These are phyloP conservation scores for Cacatua alba DNA, from an alignment of 2,113 vertebrate species.

Conservation along the genomic window DNA sequence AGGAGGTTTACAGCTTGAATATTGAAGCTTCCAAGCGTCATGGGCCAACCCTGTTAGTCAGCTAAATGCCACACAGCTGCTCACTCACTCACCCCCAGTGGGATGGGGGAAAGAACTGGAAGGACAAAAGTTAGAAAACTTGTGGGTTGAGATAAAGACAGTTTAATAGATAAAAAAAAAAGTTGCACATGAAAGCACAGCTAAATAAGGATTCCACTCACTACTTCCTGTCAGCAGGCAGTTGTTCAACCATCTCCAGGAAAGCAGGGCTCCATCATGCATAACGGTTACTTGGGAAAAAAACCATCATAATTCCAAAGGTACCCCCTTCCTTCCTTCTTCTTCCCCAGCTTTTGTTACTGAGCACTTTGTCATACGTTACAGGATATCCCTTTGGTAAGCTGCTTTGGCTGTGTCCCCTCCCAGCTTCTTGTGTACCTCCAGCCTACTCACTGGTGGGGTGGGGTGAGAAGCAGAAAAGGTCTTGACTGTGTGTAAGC, in stretches of 20 bases:
- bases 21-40: background rate
- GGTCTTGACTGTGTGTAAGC: background rate
- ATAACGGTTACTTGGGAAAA: rapidly evolving
- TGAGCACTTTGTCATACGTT: background rate
- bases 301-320: background rate
- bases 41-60: background rate
- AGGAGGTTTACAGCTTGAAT: background rate
- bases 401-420: background rate
- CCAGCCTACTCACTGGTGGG: rapidly evolving
- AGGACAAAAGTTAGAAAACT: background rate
- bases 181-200: background rate
- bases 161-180: background rate
- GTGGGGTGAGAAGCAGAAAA: background rate
- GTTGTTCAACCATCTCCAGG: background rate
- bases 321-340: background rate
- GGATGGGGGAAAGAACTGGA: rapidly evolving
- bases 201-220: background rate
- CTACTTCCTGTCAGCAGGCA: background rate
- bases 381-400: background rate
- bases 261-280: rapidly evolving
- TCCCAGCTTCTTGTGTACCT: background rate
- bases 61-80: background rate
- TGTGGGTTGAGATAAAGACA: background rate
- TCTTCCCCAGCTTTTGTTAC: background rate
- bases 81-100: background rate